Evolutionary conservation across 1,140 invertebrate species (phyloP).

Genomic region (Hesperophylax magnus): DNA sequence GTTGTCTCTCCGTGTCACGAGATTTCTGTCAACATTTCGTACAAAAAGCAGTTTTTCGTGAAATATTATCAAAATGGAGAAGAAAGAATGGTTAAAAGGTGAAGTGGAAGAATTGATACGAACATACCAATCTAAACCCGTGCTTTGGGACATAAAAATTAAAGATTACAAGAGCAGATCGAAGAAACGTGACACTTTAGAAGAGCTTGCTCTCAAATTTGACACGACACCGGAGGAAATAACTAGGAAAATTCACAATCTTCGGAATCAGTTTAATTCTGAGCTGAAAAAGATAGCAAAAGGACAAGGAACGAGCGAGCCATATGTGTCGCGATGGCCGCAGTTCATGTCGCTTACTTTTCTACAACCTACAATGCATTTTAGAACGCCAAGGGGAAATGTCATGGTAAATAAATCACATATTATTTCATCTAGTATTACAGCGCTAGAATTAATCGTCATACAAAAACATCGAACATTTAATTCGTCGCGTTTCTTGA

Average conservation of each 20-base stretch:
- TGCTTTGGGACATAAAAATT: conserved; percentile 14
- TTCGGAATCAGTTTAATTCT: conserved; percentile 30
- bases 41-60: neutral
- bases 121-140: conserved; percentile 10
- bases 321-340: conserved; percentile 20
- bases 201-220: conserved; percentile 27
- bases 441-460: too few relatives aligned
- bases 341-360: conserved; percentile 20
- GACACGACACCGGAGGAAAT: conserved; percentile 39
- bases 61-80: conserved; percentile 17
- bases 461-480: too few relatives aligned
- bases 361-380: conserved; percentile 22
- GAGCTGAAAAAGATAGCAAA: conserved; percentile 34
- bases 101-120: conserved; percentile 38
- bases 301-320: conserved; percentile 1
- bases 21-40: conserved; percentile 10
- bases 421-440: too few relatives aligned
- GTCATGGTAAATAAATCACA: neutral
- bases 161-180: conserved; percentile 22
- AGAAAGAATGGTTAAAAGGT: conserved; percentile 30
- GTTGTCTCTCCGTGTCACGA: conserved; percentile 24
- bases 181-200: conserved; percentile 1
- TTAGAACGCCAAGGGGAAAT: conserved; percentile 26
- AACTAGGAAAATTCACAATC: conserved; percentile 25
- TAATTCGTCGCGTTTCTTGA: too few relatives aligned